Evolutionary conservation across 2,888 invertebrate species (phyloP).

Genomic region (Drosophila diplacantha): DNA sequence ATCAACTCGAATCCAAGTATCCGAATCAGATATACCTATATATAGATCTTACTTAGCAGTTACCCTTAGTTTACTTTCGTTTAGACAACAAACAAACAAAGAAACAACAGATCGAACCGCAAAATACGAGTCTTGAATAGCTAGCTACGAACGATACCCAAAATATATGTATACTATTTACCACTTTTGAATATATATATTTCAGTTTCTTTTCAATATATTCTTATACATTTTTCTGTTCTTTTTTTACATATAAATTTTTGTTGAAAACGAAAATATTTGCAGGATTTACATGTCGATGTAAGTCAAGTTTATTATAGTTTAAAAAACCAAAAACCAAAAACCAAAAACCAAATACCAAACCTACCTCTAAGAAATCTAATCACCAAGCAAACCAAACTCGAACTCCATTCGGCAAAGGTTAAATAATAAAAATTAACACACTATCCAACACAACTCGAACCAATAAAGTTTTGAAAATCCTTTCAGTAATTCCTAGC

Average conservation of each 20-base stretch:
- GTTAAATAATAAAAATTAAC: slow-evolving; percentile 36
- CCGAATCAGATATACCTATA: not conserved
- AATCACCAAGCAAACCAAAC: slow-evolving; percentile 42
- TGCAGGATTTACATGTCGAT: slow-evolving; percentile 82
- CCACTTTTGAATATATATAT: slow-evolving; percentile 26
- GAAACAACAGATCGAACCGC: not conserved
- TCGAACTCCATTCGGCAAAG: slow-evolving; percentile 29
- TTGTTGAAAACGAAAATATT: slow-evolving; percentile 74
- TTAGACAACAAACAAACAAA: slow-evolving; percentile 34
- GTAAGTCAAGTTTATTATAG: slow-evolving; percentile 78
- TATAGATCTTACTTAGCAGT: slow-evolving; percentile 21
- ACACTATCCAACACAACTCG: slow-evolving; percentile 12
- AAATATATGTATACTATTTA: slow-evolving; percentile 10
- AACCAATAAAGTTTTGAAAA: slow-evolving; percentile 12
- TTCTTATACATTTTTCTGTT: slow-evolving; percentile 73
- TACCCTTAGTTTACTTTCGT: slow-evolving; percentile 29
- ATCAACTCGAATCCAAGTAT: slow-evolving; percentile 1
- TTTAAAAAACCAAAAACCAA: slow-evolving; percentile 51
- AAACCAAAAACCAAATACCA: slow-evolving; percentile 33
- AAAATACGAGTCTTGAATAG: slow-evolving; percentile 14
- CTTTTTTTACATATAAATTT: slow-evolving; percentile 72
- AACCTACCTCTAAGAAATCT: slow-evolving; percentile 42
- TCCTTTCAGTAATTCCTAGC: slow-evolving; percentile 19
- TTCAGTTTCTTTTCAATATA: slow-evolving; percentile 59
- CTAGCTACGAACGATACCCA: slow-evolving; percentile 10